These are phyloP conservation scores for Temnothorax nylanderi DNA, from an alignment of 1,140 invertebrate species.

Conservation along the genomic window DNA sequence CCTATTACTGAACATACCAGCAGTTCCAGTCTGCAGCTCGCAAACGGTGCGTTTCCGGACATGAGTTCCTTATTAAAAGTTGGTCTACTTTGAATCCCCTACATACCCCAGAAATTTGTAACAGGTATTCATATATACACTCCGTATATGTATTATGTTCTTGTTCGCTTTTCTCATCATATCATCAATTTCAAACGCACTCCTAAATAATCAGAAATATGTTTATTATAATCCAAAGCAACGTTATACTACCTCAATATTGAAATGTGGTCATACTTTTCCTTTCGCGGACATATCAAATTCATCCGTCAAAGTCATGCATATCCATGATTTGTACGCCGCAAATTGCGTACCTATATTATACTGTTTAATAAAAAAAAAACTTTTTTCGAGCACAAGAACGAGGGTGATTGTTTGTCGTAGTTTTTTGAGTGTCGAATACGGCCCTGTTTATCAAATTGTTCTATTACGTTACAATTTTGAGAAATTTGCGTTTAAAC, in stretches of 20 bases:
- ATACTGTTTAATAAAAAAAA: neutral
- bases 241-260: slow-evolving; percentile 69
- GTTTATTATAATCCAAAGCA: slow-evolving; percentile 65
- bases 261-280: slow-evolving; percentile 60
- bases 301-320: slow-evolving; percentile 1
- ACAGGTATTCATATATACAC: too few relatives aligned
- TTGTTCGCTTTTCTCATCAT: neutral
- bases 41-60: too few relatives aligned
- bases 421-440: neutral
- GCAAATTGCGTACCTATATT: neutral
- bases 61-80: too few relatives aligned
- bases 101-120: too few relatives aligned
- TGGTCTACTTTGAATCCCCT: too few relatives aligned
- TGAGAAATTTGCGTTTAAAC: neutral
- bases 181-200: slow-evolving; percentile 58
- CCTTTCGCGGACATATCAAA: slow-evolving; percentile 34
- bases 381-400: neutral
- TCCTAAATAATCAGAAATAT: slow-evolving; percentile 61
- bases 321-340: neutral
- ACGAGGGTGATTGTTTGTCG: neutral
- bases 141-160: neutral
- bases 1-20: too few relatives aligned
- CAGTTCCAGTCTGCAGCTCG: too few relatives aligned
- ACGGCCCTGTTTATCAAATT: neutral
- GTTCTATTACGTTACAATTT: neutral